phyloP scores from a whole-genome alignment of 2,888 invertebrate species.

The Andrena haemorrhoa region DNA sequence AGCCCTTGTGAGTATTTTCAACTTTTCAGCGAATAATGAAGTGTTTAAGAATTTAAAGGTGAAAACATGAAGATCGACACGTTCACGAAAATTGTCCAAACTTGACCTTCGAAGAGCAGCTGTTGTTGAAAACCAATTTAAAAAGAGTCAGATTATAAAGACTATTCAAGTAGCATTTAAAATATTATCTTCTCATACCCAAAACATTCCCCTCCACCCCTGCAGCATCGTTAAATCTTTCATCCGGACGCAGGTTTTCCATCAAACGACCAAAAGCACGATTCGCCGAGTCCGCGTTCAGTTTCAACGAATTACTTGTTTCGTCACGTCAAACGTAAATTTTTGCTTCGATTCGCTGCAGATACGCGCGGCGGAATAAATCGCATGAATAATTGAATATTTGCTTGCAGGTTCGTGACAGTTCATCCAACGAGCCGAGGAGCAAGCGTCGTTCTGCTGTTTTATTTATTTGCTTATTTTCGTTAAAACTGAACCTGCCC shows the following conservation, averaged over 20 bases:
- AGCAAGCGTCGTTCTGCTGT: conserved; percentile 3
- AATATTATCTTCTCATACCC: no score
- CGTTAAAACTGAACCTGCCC: conserved; percentile 6
- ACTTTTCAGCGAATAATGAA: no score
- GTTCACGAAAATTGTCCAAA: no score
- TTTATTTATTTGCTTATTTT: conserved; percentile 3
- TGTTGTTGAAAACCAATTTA: no score
- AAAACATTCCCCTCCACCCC: no score
- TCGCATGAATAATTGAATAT: conserved; percentile 39
- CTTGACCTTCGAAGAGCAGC: no score
- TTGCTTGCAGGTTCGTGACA: conserved; percentile 26
- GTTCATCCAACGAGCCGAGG: conserved; percentile 20
- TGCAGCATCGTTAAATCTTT: conserved; percentile 12
- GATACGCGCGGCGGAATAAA: conserved; percentile 16
- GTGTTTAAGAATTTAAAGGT: no score
- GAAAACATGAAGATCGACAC: no score
- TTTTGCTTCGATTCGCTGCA: conserved; percentile 9
- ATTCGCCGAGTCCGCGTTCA: neutral
- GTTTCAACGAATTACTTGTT: conserved; percentile 21
- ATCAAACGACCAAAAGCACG: conserved; percentile 18
- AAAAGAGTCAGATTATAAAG: no score
- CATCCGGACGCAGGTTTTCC: neutral
- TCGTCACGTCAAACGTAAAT: conserved; percentile 32
- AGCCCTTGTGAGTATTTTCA: no score
- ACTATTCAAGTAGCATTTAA: no score